Evolutionary conservation across 2,888 invertebrate genomes (phyloP).

Genomic region (Nineta flava): DNA sequence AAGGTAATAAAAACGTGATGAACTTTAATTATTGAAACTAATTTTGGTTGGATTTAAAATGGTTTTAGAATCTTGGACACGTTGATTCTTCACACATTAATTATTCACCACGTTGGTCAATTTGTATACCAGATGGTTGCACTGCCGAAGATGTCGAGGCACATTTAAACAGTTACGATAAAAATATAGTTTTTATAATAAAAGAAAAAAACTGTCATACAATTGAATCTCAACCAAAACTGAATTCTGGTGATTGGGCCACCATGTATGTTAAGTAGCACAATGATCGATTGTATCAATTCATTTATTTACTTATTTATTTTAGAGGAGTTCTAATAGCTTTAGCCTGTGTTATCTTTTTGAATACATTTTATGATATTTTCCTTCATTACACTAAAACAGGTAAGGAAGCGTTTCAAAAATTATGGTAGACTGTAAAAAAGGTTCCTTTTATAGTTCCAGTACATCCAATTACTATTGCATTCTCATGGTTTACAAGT

Average conservation of each 20-base stretch:
- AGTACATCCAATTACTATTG: conserved; percentile 7
- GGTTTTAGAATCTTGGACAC: too few species aligned
- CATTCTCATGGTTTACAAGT: not conserved
- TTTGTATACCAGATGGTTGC: conserved; percentile 29
- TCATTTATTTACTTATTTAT: not conserved
- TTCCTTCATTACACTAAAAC: conserved; percentile 9
- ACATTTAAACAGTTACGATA: conserved; percentile 15
- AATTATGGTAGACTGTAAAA: not conserved
- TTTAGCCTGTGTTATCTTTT: conserved; percentile 8
- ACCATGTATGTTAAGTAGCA: not conserved
- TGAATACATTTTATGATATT: conserved; percentile 13
- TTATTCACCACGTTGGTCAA: conserved; percentile 17
- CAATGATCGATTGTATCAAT: not conserved
- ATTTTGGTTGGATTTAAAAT: too few species aligned
- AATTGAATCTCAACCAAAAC: not conserved
- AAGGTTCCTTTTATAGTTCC: conserved; percentile 10
- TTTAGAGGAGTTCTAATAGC: not conserved
- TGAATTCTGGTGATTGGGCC: conserved; percentile 1
- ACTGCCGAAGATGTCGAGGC: conserved; percentile 19
- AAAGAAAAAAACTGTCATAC: conserved; percentile 2
- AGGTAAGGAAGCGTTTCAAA: conserved; percentile 9
- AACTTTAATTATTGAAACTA: too few species aligned
- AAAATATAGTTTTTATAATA: not conserved
- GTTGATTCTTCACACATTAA: not conserved
- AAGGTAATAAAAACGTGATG: too few species aligned